Conservation (phyloP, 2,797 vertebrate species). For the Etheostoma nigrum region DNA sequence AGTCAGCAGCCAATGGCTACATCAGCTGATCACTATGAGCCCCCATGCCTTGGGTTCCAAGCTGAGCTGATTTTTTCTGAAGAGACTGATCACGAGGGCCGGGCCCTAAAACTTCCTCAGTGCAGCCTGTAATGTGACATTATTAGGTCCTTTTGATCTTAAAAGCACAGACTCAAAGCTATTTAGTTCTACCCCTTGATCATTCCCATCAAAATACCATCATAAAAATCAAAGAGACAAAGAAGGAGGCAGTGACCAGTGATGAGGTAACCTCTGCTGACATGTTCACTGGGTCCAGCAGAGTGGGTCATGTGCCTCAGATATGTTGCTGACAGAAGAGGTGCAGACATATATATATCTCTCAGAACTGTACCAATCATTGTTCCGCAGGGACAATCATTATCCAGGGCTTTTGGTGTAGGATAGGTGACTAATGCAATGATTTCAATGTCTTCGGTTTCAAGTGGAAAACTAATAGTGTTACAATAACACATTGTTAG, state of each 20-base stretch:
- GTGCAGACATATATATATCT: constrained; percentile 30
- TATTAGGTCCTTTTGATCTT: constrained; percentile 82
- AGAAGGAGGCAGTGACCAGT: constrained; percentile 51
- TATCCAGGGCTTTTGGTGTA: constrained; percentile 45
- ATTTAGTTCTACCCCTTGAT: constrained; percentile 79
- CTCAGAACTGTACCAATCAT: constrained; percentile 38
- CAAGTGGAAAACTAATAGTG: constrained; percentile 32
- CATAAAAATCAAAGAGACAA: constrained; percentile 73
- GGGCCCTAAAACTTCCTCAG: constrained; percentile 72
- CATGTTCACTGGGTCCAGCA: constrained; percentile 45
- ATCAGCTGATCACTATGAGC: constrained; percentile 58
- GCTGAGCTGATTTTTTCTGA: constrained; percentile 61
- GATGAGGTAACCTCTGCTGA: constrained; percentile 68
- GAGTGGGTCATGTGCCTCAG: constrained; percentile 19
- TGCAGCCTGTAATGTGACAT: constrained; percentile 83
- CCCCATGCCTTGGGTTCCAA: constrained; percentile 29
- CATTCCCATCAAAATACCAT: constrained; percentile 75
- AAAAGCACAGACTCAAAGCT: constrained; percentile 73
- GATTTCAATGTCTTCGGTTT: constrained; percentile 52
- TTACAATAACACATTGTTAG: constrained; percentile 19
- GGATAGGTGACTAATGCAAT: constrained; percentile 57
- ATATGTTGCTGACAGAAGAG: constrained; percentile 45
- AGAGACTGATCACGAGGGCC: constrained; percentile 70
- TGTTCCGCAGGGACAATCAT: constrained; percentile 45
- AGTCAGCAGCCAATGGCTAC: constrained; percentile 35